Percentiles rank a stretch among this genome's conserved stretches.
Conservation (phyloP, 2,888 invertebrate genomes). For the Drosophila prostipennis region DNA sequence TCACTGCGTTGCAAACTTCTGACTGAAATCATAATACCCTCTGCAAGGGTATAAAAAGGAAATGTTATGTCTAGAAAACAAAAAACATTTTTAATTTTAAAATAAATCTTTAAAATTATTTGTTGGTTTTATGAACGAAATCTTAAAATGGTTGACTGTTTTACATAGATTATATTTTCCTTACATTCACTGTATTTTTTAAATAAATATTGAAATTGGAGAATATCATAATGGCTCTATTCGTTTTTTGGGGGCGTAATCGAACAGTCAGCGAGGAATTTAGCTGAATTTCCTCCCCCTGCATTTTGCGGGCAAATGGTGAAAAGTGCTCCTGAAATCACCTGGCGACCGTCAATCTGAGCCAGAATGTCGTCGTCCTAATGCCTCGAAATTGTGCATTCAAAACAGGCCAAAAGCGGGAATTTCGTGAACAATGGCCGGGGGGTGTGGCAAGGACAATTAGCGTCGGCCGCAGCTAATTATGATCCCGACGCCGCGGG, state of each 20-base stretch:
- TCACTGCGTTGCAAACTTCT: too few relatives aligned
- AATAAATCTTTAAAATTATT: too few relatives aligned
- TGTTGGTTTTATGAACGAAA: too few relatives aligned
- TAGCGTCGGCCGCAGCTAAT: conserved; percentile 71
- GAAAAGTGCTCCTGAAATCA: conserved; percentile 10
- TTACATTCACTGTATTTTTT: too few relatives aligned
- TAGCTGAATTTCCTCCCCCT: background rate
- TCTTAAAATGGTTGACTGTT: too few relatives aligned
- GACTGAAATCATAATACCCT: too few relatives aligned
- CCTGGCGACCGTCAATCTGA: conserved; percentile 20
- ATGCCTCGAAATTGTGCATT: conserved; percentile 8
- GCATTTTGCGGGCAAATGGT: background rate
- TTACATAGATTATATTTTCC: too few relatives aligned
- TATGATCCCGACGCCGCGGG: conserved; percentile 65
- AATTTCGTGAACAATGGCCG: conserved; percentile 11
- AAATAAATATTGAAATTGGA: too few relatives aligned
- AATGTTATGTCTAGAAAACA: too few relatives aligned
- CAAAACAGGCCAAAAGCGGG: background rate
- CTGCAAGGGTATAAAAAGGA: too few relatives aligned
- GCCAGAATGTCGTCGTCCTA: background rate
- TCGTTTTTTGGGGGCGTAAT: background rate
- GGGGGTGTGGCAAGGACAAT: conserved; percentile 48
- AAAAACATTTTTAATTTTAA: too few relatives aligned
- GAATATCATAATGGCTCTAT: background rate
- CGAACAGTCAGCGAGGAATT: background rate